phyloP scores from a whole-genome alignment of 1,140 invertebrate genomes.

The Drosophila teissieri region DNA sequence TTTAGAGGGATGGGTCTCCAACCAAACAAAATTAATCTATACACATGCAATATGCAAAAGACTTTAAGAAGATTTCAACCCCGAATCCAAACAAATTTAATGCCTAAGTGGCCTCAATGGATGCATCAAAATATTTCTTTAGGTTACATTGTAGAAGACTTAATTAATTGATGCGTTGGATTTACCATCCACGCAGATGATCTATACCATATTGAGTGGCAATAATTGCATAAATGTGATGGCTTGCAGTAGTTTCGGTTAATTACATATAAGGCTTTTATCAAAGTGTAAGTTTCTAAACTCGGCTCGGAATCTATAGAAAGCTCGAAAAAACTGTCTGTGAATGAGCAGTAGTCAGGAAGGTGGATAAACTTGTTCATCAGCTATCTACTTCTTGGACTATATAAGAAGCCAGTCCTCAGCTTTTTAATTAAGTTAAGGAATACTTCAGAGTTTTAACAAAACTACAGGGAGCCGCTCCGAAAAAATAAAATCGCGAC shows the following conservation, averaged over 20 bases:
- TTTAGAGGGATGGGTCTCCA: constrained; percentile 15
- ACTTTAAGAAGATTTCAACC: constrained; percentile 41
- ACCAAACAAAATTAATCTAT: constrained; percentile 39
- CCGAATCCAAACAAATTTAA: constrained; percentile 27
- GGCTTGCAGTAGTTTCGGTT: no score
- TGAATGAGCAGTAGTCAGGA: no score
- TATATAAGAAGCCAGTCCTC: constrained; percentile 21
- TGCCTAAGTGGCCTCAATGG: constrained; percentile 26
- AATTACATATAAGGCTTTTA: no score
- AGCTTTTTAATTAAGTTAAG: constrained; percentile 64
- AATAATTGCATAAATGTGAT: neutral
- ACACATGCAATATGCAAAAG: constrained; percentile 50
- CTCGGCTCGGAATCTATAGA: no score
- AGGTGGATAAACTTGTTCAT: neutral
- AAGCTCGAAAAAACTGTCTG: no score
- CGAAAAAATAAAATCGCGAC: constrained; percentile 12
- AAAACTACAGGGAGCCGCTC: neutral
- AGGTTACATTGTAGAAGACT: constrained; percentile 23
- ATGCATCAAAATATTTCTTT: constrained; percentile 16
- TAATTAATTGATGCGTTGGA: constrained; percentile 27
- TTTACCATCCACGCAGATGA: constrained; percentile 15
- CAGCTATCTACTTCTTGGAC: neutral
- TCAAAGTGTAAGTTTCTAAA: no score
- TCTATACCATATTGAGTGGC: neutral
- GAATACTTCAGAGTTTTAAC: constrained; percentile 33